Evolutionary conservation across 2,888 invertebrate genomes (phyloP).

Genomic region (Plebejus melissa): DNA sequence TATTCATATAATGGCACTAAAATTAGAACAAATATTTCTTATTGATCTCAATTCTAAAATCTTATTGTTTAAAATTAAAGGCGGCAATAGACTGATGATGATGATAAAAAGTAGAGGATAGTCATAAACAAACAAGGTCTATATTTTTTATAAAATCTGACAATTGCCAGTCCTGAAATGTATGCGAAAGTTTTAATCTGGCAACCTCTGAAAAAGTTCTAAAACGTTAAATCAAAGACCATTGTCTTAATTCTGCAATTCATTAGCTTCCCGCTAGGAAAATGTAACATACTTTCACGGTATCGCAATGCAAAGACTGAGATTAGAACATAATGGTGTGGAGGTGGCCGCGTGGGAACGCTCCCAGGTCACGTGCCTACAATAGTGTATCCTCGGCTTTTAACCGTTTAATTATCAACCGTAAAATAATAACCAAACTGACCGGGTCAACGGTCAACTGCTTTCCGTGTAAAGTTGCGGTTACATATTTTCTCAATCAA

Average conservation of each 20-base stretch:
- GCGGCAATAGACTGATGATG: neutral
- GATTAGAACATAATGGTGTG: constrained; percentile 77
- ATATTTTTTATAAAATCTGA: neutral
- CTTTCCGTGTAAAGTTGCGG: neutral
- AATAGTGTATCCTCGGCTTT: constrained; percentile 51
- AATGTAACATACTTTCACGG: constrained; percentile 71
- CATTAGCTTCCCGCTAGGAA: constrained; percentile 61
- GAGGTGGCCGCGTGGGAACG: constrained; percentile 78
- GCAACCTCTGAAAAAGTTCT: constrained; percentile 8
- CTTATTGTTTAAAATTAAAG: neutral
- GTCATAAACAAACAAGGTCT: neutral
- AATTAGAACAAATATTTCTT: neutral
- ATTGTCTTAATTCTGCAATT: constrained; percentile 45
- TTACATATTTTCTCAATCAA: neutral
- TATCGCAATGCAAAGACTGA: constrained; percentile 73
- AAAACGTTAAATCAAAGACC: constrained; percentile 7
- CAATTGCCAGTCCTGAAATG: neutral
- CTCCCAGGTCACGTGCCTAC: constrained; percentile 76
- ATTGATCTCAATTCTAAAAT: neutral
- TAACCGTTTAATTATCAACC: constrained; percentile 20
- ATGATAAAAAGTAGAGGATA: too few relatives aligned
- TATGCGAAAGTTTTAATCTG: neutral
- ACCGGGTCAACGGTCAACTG: neutral
- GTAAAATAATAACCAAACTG: constrained; percentile 16
- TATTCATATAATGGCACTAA: neutral